Base-by-base conservation (phyloP, 2,113 vertebrate genomes). In the Pithys albifrons region DNA sequence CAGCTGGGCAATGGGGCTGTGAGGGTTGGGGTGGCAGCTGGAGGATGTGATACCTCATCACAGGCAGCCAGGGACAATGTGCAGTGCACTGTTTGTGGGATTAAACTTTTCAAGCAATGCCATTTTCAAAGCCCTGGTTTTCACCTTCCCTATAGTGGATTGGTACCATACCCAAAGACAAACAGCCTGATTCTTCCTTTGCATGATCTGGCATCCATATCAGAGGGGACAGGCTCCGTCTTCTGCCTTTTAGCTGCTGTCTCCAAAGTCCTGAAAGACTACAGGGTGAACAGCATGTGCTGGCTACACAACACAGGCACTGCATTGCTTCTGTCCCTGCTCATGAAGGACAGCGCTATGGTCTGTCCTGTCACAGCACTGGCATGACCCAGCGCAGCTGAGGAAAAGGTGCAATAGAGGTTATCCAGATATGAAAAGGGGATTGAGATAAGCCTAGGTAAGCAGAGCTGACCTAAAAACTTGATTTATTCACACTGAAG, bases 401-500 rank as follows among this genome's bases (percentile, higher is more conserved):
- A 52, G 62, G 69, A 67, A 95, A 77, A 89, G 52, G 69, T 94
- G 69, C 67, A 74, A 2, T 6, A 95, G 79, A 95, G 94, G 86
- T 92, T 84, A 93, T 77, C 69, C 61, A 92, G 76, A 70, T 81
- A 95, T 16, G 65, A 90, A 95, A 91, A 54, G 27, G 69, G 83
- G 72, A 84, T 48, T 80, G 65, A 91, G 89, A 93, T 91, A 93
- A 96, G 57, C 59, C 79, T 78, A 84, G 59, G 91, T 91, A 96
- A 95, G 61, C 80, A 89, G 76, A 92, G 61, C 43, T 97, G 93
- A 96, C 91, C 95, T 96, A 92, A 95, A 96, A 95, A 93, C 72
- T 91, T 95, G 83, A 86, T 96, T 97, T 96, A 95, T 92, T 85
- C 62, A 74, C 39, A 55, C 59, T 84, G 86, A 95, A 92, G 7